A percentile compares a stretch with the other conserved stretches of the same genome.
These are phyloP conservation scores for Holcopasites calliopsidis DNA, from an alignment of 1,140 invertebrate genomes.

Conservation along the genomic window DNA sequence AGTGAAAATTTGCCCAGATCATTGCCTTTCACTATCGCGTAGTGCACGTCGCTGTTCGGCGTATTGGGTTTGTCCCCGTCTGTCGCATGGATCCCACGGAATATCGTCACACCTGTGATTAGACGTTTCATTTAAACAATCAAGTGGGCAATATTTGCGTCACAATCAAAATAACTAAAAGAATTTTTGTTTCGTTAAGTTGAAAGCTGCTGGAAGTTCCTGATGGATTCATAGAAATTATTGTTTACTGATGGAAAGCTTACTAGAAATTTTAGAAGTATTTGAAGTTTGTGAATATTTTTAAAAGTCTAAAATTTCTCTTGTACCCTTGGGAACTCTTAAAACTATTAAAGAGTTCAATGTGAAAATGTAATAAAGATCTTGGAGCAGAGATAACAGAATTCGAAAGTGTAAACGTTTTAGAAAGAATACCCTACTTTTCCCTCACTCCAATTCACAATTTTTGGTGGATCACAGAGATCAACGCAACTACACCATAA, in stretches of 20 bases:
- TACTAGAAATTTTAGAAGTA: too few relatives aligned
- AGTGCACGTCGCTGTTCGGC: constrained; percentile 93
- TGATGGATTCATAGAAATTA: too few relatives aligned
- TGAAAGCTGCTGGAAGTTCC: too few relatives aligned
- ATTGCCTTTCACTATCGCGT: constrained; percentile 89
- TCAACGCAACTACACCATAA: neutral
- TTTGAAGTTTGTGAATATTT: neutral
- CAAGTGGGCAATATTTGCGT: too few relatives aligned
- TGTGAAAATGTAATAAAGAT: too few relatives aligned
- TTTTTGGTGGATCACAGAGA: too few relatives aligned
- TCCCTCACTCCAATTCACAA: neutral
- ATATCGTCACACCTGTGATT: constrained; percentile 86
- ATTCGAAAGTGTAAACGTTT: neutral
- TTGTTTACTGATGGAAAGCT: too few relatives aligned
- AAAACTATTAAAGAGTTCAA: too few relatives aligned
- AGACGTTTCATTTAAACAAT: neutral
- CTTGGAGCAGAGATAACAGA: too few relatives aligned
- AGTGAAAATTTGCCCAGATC: constrained; percentile 87
- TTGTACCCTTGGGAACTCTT: neutral
- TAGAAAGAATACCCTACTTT: neutral
- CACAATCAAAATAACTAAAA: too few relatives aligned
- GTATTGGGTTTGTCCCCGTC: constrained; percentile 93
- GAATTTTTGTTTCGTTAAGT: too few relatives aligned
- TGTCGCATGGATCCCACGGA: constrained; percentile 88
- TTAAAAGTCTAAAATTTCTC: neutral